Evolutionary conservation across 1,140 invertebrate genomes (phyloP).

Genomic region (Pogonomyrmex barbatus): DNA sequence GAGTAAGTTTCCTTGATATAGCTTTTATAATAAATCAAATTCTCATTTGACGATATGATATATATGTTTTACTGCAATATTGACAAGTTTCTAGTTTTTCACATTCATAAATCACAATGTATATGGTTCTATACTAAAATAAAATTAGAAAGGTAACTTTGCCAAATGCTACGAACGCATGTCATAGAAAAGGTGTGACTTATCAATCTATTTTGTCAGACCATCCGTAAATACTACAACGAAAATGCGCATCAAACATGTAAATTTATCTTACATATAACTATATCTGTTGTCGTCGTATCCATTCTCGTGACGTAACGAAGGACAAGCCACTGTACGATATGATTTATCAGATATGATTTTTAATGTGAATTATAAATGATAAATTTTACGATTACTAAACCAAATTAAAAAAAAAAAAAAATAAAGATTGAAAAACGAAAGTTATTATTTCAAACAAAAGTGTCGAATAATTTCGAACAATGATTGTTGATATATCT

Average conservation of each 20-base stretch:
- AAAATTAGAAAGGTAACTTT: constrained; percentile 29
- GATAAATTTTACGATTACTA: not conserved
- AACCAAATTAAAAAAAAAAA: not conserved
- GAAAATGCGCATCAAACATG: not conserved
- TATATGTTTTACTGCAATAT: not conserved
- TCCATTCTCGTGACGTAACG: not conserved
- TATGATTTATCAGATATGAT: not conserved
- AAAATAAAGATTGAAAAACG: not conserved
- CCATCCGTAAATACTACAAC: not conserved
- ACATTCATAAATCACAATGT: not conserved
- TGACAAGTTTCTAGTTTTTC: not conserved
- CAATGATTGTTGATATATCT: not conserved
- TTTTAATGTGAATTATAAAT: not conserved
- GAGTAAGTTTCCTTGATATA: not conserved
- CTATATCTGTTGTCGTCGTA: not conserved
- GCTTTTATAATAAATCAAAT: not conserved
- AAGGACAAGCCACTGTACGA: not conserved
- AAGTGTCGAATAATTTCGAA: not conserved
- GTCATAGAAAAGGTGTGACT: not conserved
- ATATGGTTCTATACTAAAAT: not conserved
- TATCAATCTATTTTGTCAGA: not conserved
- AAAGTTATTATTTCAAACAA: not conserved
- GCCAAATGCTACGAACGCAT: not conserved
- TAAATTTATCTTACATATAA: constrained; percentile 8
- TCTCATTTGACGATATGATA: constrained; percentile 1